Conservation (phyloP, 2,113 vertebrate genomes). For the Natator depressus region DNA sequence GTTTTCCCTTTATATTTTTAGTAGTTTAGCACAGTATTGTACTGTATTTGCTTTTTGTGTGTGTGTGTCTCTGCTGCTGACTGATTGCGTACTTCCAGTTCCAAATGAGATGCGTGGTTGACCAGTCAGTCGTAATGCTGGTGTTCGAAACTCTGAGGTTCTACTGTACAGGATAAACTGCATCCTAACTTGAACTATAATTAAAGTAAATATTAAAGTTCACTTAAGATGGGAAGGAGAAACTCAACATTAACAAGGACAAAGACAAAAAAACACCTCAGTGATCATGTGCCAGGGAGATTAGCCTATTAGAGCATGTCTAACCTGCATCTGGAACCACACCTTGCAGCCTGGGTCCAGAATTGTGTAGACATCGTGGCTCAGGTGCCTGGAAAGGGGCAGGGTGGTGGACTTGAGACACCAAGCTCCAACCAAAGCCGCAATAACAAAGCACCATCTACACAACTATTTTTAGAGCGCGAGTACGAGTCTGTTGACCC, state of each 20-base stretch:
- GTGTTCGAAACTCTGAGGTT: too few relatives aligned
- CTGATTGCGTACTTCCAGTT: too few relatives aligned
- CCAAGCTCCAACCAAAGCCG: not conserved
- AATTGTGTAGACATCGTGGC: too few relatives aligned
- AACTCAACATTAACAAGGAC: not conserved
- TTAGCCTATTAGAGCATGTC: not conserved
- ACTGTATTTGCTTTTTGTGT: too few relatives aligned
- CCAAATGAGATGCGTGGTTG: too few relatives aligned
- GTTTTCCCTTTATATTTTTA: too few relatives aligned
- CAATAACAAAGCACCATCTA: not conserved
- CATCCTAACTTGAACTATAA: not conserved
- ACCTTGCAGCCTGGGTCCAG: too few relatives aligned
- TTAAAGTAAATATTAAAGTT: not conserved
- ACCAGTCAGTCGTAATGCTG: too few relatives aligned
- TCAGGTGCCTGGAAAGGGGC: not conserved
- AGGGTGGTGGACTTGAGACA: not conserved
- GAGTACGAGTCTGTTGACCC: not conserved
- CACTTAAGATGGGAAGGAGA: not conserved
- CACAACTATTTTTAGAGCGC: not conserved
- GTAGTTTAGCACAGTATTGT: too few relatives aligned
- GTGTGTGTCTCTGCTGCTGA: too few relatives aligned
- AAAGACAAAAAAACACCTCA: not conserved
- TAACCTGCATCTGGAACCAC: not conserved
- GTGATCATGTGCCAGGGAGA: not conserved
- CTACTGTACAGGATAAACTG: not conserved